Base-by-base conservation (phyloP, 1,140 invertebrate species). In the Brachionus plicatilis region DNA sequence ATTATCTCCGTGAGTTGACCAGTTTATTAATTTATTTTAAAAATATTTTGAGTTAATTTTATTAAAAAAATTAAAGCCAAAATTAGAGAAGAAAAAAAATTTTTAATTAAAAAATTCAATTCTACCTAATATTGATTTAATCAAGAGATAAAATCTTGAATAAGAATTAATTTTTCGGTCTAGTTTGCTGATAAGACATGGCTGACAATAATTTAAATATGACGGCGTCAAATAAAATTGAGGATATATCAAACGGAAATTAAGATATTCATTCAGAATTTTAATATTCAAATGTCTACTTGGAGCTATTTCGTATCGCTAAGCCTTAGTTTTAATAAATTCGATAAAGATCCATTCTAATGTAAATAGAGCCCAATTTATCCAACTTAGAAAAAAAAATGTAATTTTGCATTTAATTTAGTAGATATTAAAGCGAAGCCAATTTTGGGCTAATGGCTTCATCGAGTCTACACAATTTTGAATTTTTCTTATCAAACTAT, bases 401-500 rank as follows among this genome's bases (percentile, higher is more conserved):
- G 68, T 72, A 72, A 72, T 72, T 72, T 72, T 72, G 68, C 37
- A 72, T 72, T 41, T 20, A 17, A 72, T 72, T 41, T 41, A 45
- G 17, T 17, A 43, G 37, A 72, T 72, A 41, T 72, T 72, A 41
- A 72, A 72, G 24, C 11, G 29, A 72, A 72, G 68, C 68, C 68
- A 72, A 72, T 72, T 72, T 72, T 72, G 41, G 37, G 68, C 41
- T 72, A 72, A 72, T 72, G 68, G 68, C 37, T 72, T 72, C 68
- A 43, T 41, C 6, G 29, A 72, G 68, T 72, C 68, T 72, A 72
- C 41, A 41, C 29, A 68, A 68, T 68, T 68, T 68, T 68, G n/a
- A n/a, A 68, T 41, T 17, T 70, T 72, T 72, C 68, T 72, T 72
- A 72, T 72, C 68, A 72, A 72, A 33, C 17, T 20, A 43, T 33